Conservation (phyloP, 2,797 vertebrate species). For the Parauchenoglanis punctatus region DNA sequence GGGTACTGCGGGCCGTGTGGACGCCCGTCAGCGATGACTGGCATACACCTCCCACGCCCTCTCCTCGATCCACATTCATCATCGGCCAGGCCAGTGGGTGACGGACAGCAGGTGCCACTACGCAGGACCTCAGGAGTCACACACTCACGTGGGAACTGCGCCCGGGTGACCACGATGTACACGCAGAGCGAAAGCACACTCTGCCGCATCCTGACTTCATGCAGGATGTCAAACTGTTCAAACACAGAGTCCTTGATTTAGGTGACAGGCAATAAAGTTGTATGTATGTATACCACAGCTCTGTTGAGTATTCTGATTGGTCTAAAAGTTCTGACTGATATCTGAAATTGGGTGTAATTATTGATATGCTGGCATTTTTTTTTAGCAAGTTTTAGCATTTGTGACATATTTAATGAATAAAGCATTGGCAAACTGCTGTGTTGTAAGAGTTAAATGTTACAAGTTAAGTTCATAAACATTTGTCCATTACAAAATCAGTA, state of each 20-base stretch:
- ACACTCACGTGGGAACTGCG: constrained; percentile 90
- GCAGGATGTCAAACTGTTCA: background rate
- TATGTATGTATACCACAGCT: background rate
- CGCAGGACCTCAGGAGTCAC: constrained; percentile 74
- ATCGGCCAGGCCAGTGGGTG: constrained; percentile 71
- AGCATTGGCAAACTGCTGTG: background rate
- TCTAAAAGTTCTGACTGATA: background rate
- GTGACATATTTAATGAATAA: background rate
- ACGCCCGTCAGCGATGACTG: constrained; percentile 75
- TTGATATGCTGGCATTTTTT: background rate
- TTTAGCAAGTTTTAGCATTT: background rate
- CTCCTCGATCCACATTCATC: constrained; percentile 84
- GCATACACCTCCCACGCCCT: constrained; percentile 83
- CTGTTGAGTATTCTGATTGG: background rate
- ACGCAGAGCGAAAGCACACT: constrained; percentile 63
- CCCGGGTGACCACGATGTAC: constrained; percentile 59
- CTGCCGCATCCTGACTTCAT: constrained; percentile 63
- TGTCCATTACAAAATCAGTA: background rate
- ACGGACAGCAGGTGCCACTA: constrained; percentile 88
- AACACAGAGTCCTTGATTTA: background rate
- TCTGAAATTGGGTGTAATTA: background rate
- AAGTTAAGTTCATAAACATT: background rate
- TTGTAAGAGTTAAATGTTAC: background rate
- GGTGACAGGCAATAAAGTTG: background rate
- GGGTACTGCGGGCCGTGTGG: constrained; percentile 90